Percentiles rank a stretch among this genome's conserved stretches.
Evolutionary conservation across 2,888 invertebrate genomes (phyloP).

Genomic region (Ptychoptera albimana): DNA sequence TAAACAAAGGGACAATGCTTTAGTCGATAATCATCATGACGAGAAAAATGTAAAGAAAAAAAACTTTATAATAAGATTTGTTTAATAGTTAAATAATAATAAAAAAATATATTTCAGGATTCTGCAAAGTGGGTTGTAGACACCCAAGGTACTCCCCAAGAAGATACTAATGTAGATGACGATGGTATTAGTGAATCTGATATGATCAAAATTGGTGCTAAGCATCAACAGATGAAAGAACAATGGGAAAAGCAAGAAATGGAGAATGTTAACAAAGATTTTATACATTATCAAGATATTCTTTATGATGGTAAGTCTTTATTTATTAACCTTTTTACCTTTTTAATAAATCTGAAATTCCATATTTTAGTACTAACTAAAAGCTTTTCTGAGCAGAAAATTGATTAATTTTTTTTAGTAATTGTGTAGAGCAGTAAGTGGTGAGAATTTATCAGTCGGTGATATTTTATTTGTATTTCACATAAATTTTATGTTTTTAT

Average conservation of each 20-base stretch:
- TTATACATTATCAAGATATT: constrained; percentile 85
- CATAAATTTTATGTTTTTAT: too few relatives aligned
- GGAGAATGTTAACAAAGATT: constrained; percentile 50
- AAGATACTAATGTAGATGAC: constrained; percentile 20
- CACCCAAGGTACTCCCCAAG: constrained; percentile 14
- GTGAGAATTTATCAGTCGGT: too few relatives aligned
- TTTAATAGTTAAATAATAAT: not conserved
- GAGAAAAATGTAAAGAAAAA: constrained; percentile 6
- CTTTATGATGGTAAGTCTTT: constrained; percentile 57
- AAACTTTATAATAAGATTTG: too few relatives aligned
- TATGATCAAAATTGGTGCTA: constrained; percentile 36
- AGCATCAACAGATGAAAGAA: constrained; percentile 53
- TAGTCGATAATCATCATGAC: constrained; percentile 16
- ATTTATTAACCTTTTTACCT: not conserved
- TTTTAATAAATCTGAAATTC: not conserved
- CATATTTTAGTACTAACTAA: too few relatives aligned
- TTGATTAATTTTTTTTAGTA: too few relatives aligned
- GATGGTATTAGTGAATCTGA: constrained; percentile 11
- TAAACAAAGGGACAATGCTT: constrained; percentile 41
- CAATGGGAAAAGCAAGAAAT: constrained; percentile 81
- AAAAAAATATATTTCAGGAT: not conserved
- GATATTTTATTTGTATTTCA: too few relatives aligned
- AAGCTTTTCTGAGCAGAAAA: too few relatives aligned
- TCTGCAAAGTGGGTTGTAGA: constrained; percentile 28
- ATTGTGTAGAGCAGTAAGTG: too few relatives aligned